phyloP scores from a whole-genome alignment of 2,888 invertebrate species.

The Mythimna loreyi region DNA sequence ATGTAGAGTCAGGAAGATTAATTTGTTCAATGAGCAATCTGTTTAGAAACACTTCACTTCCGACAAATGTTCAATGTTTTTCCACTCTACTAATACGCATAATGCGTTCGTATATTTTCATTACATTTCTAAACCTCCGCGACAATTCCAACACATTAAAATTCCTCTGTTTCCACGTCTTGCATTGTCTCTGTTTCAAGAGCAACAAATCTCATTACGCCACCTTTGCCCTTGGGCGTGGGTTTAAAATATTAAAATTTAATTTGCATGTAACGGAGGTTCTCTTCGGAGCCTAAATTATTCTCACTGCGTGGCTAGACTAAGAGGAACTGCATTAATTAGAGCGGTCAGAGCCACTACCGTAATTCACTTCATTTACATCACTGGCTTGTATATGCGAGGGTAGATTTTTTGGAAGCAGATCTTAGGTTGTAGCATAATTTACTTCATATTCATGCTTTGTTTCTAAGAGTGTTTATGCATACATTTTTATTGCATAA shows the following conservation, averaged over 20 bases:
- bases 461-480: background rate
- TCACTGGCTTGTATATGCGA: slow-evolving; percentile 2
- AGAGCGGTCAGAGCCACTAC: slow-evolving; percentile 57
- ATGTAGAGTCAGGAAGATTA: too few species aligned
- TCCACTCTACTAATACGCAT: background rate
- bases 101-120: background rate
- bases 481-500: background rate
- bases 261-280: slow-evolving; percentile 66
- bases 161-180: slow-evolving; percentile 14
- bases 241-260: slow-evolving; percentile 74
- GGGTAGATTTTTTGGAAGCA: slow-evolving; percentile 13
- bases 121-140: background rate
- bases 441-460: slow-evolving; percentile 1
- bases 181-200: slow-evolving; percentile 40
- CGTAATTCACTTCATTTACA: slow-evolving; percentile 63
- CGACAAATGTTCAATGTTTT: background rate
- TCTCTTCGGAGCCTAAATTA: slow-evolving; percentile 63
- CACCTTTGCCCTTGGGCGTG: slow-evolving; percentile 48
- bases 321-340: slow-evolving; percentile 64
- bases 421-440: background rate
- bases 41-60: background rate
- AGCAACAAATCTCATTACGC: slow-evolving; percentile 61
- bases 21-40: too few species aligned
- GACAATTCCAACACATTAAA: slow-evolving; percentile 5
- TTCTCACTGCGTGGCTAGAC: slow-evolving; percentile 68